Conservation (phyloP, 2,888 invertebrate species). For the Latrodectus elegans region DNA sequence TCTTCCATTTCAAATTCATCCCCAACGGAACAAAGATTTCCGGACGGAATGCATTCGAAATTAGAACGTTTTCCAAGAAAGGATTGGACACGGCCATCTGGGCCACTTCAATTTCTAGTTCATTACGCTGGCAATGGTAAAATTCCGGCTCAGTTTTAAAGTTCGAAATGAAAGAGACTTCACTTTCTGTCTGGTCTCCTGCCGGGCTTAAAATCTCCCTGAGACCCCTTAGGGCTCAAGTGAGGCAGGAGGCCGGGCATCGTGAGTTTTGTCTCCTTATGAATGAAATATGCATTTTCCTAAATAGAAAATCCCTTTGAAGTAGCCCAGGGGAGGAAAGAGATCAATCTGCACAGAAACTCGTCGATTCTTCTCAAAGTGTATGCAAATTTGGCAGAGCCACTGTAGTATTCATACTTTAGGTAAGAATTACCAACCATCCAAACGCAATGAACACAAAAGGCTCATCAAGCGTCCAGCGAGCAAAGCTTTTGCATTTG, state of each 20-base stretch:
- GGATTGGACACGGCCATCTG: constrained; percentile 5
- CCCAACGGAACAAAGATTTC: not conserved
- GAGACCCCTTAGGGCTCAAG: constrained; percentile 2
- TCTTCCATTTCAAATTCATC: not conserved
- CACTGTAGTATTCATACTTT: not conserved
- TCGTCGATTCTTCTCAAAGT: not conserved
- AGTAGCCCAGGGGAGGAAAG: not conserved
- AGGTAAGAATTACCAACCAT: no score
- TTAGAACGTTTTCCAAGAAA: not conserved
- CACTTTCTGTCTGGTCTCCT: constrained; percentile 12
- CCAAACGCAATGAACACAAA: no score
- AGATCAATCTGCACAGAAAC: not conserved
- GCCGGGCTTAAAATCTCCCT: not conserved
- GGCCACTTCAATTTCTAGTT: constrained; percentile 5
- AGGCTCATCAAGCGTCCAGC: no score
- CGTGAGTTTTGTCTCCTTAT: constrained; percentile 4
- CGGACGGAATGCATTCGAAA: not conserved
- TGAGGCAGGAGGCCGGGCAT: not conserved
- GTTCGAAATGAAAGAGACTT: constrained; percentile 53
- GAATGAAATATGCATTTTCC: constrained; percentile 27
- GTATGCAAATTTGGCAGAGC: not conserved
- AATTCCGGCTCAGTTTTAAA: constrained; percentile 22
- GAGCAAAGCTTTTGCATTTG: no score
- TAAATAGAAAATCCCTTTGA: constrained; percentile 26
- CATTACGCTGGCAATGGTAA: not conserved